A percentile compares a stretch with the other conserved stretches of the same genome.
Evolutionary conservation across 2,113 vertebrate species (phyloP).

Genomic region (Percopsis transmontana): DNA sequence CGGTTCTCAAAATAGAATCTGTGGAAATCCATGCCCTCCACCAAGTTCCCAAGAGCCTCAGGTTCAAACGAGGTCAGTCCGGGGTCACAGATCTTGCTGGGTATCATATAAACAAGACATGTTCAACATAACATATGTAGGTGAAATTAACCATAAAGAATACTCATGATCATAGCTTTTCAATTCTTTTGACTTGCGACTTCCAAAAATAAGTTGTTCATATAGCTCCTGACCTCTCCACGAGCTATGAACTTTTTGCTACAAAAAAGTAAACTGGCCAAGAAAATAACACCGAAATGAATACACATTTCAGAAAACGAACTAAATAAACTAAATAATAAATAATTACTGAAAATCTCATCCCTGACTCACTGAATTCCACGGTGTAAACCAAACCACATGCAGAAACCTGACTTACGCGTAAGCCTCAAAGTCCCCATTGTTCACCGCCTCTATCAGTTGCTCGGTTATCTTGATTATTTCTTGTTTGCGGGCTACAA

Average conservation of each 20-base stretch:
- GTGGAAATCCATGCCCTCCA: conserved; percentile 98
- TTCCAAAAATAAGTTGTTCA: neutral
- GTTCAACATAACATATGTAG: neutral
- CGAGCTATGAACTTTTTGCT: neutral
- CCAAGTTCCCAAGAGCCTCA: conserved; percentile 93
- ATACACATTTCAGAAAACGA: neutral
- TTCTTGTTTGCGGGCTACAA: conserved; percentile 74
- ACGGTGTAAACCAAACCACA: neutral
- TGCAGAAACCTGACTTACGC: conserved; percentile 79
- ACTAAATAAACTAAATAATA: too few species aligned
- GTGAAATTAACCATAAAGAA: neutral
- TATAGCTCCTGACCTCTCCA: neutral
- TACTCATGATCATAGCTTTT: too few species aligned
- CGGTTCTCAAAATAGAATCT: conserved; percentile 98
- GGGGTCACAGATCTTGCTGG: conserved; percentile 94
- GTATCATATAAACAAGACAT: neutral
- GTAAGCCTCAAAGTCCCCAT: conserved; percentile 91
- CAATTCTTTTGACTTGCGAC: too few species aligned
- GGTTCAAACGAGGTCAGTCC: conserved; percentile 96
- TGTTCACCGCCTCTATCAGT: conserved; percentile 92
- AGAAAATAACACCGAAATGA: neutral
- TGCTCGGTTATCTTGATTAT: conserved; percentile 87
- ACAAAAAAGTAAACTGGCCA: neutral
- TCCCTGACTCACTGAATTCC: neutral
- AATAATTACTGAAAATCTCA: too few species aligned